These are phyloP conservation scores for Diorhabda sublineata DNA, from an alignment of 1,140 invertebrate species.

Conservation along the genomic window DNA sequence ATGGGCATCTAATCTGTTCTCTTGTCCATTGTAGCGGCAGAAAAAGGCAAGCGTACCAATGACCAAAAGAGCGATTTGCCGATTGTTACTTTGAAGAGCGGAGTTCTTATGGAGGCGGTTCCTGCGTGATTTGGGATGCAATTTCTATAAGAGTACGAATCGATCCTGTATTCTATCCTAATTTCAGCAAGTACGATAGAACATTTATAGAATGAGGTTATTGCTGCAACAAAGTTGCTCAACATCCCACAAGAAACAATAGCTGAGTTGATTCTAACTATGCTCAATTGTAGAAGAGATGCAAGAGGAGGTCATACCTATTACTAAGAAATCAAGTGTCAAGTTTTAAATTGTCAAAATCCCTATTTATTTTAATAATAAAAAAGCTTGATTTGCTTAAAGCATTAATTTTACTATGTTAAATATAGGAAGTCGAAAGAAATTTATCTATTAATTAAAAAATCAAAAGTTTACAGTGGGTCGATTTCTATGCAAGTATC, in stretches of 20 bases:
- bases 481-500: too few relatives aligned
- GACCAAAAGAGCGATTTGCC: background rate
- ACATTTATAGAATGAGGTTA: constrained; percentile 21
- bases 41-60: background rate
- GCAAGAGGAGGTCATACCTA: constrained; percentile 12
- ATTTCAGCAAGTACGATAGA: constrained; percentile 14
- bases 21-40: constrained; percentile 9
- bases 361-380: background rate
- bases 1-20: constrained; percentile 20
- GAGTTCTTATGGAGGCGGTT: constrained; percentile 6
- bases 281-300: constrained; percentile 2
- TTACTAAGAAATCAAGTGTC: constrained; percentile 4
- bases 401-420: background rate
- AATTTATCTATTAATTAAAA: background rate
- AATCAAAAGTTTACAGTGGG: background rate
- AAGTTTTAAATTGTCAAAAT: background rate
- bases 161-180: constrained; percentile 7
- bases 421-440: too few relatives aligned
- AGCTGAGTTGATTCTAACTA: constrained; percentile 14
- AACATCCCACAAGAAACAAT: constrained; percentile 22
- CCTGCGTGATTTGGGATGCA: background rate
- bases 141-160: background rate
- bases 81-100: background rate
- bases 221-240: constrained; percentile 5
- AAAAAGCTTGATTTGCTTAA: background rate